These are phyloP conservation scores for Thalassophryne amazonica DNA, from an alignment of 2,797 vertebrate genomes.

Conservation along the genomic window DNA sequence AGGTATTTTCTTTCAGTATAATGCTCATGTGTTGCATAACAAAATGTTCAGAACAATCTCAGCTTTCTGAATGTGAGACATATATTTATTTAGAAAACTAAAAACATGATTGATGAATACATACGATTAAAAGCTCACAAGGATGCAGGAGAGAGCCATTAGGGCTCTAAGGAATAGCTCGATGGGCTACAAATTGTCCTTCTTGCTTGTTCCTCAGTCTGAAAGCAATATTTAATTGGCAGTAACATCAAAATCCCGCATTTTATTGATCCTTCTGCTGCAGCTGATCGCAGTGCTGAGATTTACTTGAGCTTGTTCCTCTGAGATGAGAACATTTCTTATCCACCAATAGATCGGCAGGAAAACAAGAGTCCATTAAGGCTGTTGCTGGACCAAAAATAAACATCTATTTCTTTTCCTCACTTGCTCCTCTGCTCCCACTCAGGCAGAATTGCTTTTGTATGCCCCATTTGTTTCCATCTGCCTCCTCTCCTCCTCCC, in stretches of 20 bases:
- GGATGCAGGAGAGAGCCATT: too few species aligned
- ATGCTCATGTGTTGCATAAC: too few species aligned
- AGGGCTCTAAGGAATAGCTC: too few species aligned
- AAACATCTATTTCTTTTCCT: slow-evolving; percentile 42
- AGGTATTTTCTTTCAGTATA: too few species aligned
- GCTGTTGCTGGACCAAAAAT: slow-evolving; percentile 39
- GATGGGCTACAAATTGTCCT: too few species aligned
- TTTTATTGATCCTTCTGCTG: slow-evolving; percentile 18
- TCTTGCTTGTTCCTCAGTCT: too few species aligned
- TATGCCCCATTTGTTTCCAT: slow-evolving; percentile 56
- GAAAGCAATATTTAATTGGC: slow-evolving; percentile 10
- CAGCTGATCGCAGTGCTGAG: slow-evolving; percentile 1
- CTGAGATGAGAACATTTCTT: neutral
- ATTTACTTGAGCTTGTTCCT: slow-evolving; percentile 17
- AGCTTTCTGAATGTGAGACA: too few species aligned
- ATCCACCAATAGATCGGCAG: slow-evolving; percentile 11
- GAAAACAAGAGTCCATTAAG: slow-evolving; percentile 43
- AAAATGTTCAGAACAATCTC: too few species aligned
- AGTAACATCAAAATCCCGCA: slow-evolving; percentile 14
- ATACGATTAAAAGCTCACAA: too few species aligned
- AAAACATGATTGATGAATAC: too few species aligned
- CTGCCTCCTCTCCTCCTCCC: slow-evolving; percentile 23
- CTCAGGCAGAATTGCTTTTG: slow-evolving; percentile 51
- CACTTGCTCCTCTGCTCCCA: slow-evolving; percentile 20
- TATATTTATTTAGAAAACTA: too few species aligned